Evolutionary conservation across 2,888 invertebrate species (phyloP).

Genomic region (Micoletzkya japonica): DNA sequence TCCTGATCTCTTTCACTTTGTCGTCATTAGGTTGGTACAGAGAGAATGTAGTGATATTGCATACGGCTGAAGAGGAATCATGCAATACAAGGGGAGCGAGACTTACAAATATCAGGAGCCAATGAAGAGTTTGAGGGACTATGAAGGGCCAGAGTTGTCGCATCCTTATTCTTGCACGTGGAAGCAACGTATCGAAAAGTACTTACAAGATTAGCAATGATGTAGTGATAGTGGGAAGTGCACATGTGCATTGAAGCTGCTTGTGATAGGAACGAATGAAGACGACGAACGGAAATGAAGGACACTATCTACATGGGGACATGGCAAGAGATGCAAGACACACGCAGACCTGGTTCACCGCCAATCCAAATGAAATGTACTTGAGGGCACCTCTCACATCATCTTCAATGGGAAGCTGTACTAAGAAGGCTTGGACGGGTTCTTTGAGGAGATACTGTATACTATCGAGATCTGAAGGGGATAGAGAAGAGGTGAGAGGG

Average conservation of each 20-base stretch:
- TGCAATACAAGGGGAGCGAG: too few species aligned
- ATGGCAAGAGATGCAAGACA: neutral
- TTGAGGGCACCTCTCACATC: conserved; percentile 23
- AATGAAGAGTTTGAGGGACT: neutral
- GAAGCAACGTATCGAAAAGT: neutral
- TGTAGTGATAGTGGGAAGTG: conserved; percentile 38
- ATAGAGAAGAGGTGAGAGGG: neutral
- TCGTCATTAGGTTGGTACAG: conserved; percentile 3
- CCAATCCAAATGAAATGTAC: conserved; percentile 19
- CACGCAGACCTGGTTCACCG: neutral
- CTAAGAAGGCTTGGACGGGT: conserved; percentile 21
- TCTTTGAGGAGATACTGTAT: conserved; percentile 18
- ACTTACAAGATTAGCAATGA: conserved; percentile 37
- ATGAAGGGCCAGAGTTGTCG: neutral
- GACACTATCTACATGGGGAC: conserved; percentile 24
- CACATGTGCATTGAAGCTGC: conserved; percentile 40
- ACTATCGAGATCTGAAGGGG: conserved; percentile 4
- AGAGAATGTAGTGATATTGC: conserved; percentile 22
- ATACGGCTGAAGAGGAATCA: neutral
- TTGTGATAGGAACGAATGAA: conserved; percentile 34
- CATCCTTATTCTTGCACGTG: neutral
- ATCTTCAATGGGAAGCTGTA: conserved; percentile 6
- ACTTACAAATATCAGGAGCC: neutral
- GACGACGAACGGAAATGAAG: conserved; percentile 5
- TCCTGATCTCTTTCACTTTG: conserved; percentile 1